Evolutionary conservation across 30 jellyfish, hydroid and myxozoan genomes (phyloP).

Genomic region (Mastigias papua): DNA sequence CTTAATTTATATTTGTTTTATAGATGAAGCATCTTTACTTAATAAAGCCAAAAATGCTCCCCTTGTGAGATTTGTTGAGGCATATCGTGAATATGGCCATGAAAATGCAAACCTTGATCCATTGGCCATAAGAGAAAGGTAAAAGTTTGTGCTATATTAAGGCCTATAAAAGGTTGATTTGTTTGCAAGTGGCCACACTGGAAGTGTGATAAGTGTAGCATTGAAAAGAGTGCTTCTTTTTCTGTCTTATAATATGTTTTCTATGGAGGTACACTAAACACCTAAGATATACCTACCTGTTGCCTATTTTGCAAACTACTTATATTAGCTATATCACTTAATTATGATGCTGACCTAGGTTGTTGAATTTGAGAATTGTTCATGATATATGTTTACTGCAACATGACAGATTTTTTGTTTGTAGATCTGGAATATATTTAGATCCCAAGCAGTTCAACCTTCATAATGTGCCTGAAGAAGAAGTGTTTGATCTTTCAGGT

Average conservation of each 20-base stretch:
- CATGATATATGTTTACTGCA: no score
- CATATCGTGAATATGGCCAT: constrained; percentile 67
- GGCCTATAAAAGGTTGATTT: no score
- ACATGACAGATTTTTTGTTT: not conserved
- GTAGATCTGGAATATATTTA: constrained; percentile 12
- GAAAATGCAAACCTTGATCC: constrained; percentile 73
- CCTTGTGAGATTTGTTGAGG: constrained; percentile 44
- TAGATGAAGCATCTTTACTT: constrained; percentile 7
- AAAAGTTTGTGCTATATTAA: not conserved
- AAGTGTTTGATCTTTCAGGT: constrained; percentile 23
- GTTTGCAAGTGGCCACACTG: no score
- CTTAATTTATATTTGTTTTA: not conserved
- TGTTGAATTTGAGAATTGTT: no score
- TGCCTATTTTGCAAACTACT: no score
- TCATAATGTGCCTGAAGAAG: not conserved
- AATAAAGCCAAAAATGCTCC: constrained; percentile 57
- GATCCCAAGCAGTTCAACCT: constrained; percentile 15
- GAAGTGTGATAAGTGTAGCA: no score
- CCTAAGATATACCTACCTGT: no score
- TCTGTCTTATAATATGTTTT: no score
- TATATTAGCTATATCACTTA: no score
- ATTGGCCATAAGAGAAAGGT: constrained; percentile 57
- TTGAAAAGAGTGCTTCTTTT: no score
- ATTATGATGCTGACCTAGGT: no score
- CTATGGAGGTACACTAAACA: no score